phyloP scores from a whole-genome alignment of 2,888 invertebrate species.

The Melanargia galathea region DNA sequence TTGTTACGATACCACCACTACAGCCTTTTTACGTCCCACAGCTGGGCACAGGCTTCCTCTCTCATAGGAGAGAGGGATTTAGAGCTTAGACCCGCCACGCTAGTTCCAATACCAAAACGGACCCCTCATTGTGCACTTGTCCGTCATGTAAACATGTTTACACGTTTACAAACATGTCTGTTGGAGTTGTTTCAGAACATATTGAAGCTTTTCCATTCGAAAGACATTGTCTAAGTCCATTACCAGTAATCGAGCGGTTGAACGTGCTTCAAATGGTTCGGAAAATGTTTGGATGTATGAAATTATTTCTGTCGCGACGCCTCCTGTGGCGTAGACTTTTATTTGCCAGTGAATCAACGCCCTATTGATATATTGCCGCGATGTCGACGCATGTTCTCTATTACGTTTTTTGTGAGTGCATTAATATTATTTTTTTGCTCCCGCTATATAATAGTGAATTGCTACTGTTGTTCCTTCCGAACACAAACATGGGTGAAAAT shows the following conservation, averaged over 20 bases:
- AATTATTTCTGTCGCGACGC: constrained; percentile 70
- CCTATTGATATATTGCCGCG: constrained; percentile 62
- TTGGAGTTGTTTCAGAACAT: constrained; percentile 27
- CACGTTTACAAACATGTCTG: constrained; percentile 4
- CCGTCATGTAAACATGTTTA: too few species aligned
- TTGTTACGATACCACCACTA: too few species aligned
- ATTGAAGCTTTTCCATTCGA: constrained; percentile 28
- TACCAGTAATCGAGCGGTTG: constrained; percentile 49
- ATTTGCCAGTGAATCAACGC: constrained; percentile 71
- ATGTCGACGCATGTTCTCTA: constrained; percentile 62
- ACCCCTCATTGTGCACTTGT: too few species aligned
- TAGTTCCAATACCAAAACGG: too few species aligned
- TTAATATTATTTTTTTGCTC: constrained; percentile 42
- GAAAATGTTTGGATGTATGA: constrained; percentile 66
- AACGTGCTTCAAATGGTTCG: constrained; percentile 61
- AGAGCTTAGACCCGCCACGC: too few species aligned
- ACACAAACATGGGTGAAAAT: background rate
- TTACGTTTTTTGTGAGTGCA: constrained; percentile 55
- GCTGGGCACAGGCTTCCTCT: too few species aligned
- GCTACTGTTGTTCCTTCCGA: constrained; percentile 22
- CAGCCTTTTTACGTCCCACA: too few species aligned
- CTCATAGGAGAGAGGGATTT: too few species aligned
- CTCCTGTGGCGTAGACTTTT: constrained; percentile 65
- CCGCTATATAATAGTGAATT: constrained; percentile 34
- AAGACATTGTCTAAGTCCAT: constrained; percentile 47